A percentile compares a stretch with the other conserved stretches of the same genome.
phyloP scores from a whole-genome alignment of 2,113 vertebrate species.

The Nanorana parkeri region DNA sequence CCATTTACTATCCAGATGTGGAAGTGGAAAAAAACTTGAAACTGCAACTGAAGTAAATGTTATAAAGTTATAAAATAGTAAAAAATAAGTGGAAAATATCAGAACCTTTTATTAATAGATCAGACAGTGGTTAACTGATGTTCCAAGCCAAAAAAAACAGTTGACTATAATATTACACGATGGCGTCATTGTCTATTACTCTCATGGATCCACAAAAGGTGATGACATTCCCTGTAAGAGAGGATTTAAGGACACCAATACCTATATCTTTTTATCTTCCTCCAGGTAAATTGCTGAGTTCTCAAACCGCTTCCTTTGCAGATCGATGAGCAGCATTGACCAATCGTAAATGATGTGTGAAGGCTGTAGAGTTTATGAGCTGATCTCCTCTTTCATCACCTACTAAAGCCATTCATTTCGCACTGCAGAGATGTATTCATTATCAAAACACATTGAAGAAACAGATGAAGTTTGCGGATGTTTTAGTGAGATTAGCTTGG shows the following conservation, averaged over 20 bases:
- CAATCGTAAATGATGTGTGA: neutral
- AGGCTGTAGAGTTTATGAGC: conserved; percentile 30
- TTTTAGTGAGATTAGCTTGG: neutral
- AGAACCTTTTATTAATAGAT: neutral
- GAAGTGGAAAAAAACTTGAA: conserved; percentile 70
- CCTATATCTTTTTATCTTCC: conserved; percentile 19
- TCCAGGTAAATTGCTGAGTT: conserved; percentile 9
- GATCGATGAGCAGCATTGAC: conserved; percentile 28
- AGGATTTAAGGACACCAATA: conserved; percentile 30
- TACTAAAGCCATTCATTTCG: conserved; percentile 1
- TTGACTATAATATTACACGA: conserved; percentile 13
- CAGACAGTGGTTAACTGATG: neutral
- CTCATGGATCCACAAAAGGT: neutral
- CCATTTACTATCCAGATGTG: conserved; percentile 78
- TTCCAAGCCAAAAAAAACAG: neutral
- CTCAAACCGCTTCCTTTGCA: conserved; percentile 20
- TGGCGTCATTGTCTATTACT: conserved; percentile 11
- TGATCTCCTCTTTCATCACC: conserved; percentile 36
- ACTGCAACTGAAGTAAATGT: conserved; percentile 59
- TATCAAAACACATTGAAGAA: neutral
- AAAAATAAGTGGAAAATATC: conserved; percentile 38
- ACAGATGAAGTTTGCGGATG: no score
- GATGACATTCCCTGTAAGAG: conserved; percentile 27
- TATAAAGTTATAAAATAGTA: conserved; percentile 39
- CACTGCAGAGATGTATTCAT: conserved; percentile 3